A percentile compares a stretch with the other conserved stretches of the same genome.
Evolutionary conservation across 2,888 invertebrate species (phyloP).

Genomic region (Microctonus hyperodae): DNA sequence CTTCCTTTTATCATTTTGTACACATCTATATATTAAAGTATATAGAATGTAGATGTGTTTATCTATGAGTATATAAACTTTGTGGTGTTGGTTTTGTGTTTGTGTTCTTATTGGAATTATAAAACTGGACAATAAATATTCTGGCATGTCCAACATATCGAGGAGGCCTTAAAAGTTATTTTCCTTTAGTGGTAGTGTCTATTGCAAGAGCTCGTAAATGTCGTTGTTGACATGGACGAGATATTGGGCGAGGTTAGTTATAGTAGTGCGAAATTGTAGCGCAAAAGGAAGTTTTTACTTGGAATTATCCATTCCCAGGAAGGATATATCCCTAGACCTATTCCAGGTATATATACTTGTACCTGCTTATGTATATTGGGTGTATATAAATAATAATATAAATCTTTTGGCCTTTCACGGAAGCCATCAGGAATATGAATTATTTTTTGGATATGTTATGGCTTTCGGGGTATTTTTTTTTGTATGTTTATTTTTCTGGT

Average conservation of each 20-base stretch:
- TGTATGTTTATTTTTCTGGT: not conserved
- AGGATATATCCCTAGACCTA: constrained; percentile 7
- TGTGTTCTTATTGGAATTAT: constrained; percentile 7
- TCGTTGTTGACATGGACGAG: constrained; percentile 7
- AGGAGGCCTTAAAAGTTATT: constrained; percentile 16
- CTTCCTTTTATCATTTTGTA: not conserved
- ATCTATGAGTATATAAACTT: too few species aligned
- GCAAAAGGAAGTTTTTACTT: not conserved
- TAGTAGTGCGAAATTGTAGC: constrained; percentile 35
- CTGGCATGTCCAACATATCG: constrained; percentile 33
- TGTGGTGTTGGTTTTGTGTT: not conserved
- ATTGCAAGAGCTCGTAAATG: constrained; percentile 28
- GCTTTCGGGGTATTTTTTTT: not conserved
- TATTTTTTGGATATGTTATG: too few species aligned
- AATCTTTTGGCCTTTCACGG: constrained; percentile 14
- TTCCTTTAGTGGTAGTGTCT: not conserved
- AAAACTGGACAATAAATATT: constrained; percentile 35
- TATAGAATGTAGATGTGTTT: not conserved
- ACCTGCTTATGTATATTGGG: too few species aligned
- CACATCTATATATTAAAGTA: not conserved
- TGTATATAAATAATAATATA: too few species aligned
- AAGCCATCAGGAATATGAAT: not conserved
- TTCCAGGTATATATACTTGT: constrained; percentile 4
- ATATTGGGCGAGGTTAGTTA: constrained; percentile 42
- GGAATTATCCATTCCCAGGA: constrained; percentile 5